phyloP scores from a whole-genome alignment of 2,888 invertebrate genomes.

The Cryptocheilus praepositus region DNA sequence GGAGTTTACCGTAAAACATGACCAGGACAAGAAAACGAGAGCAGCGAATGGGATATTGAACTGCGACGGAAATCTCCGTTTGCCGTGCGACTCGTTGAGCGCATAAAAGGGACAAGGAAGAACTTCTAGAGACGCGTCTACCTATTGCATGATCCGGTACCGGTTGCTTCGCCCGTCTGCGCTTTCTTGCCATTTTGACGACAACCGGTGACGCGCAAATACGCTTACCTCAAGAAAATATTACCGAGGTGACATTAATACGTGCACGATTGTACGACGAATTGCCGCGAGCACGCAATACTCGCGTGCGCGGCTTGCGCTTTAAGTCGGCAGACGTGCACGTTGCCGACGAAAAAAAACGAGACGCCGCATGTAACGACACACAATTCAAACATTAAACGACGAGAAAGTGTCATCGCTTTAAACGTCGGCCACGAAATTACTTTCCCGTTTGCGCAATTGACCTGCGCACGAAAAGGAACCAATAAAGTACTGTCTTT shows the following conservation, averaged over 20 bases:
- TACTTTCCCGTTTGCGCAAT: too few relatives aligned
- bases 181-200: conserved; percentile 8
- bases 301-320: conserved; percentile 1
- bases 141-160: background rate
- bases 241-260: conserved; percentile 18
- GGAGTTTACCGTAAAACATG: too few relatives aligned
- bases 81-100: background rate
- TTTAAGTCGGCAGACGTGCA: background rate
- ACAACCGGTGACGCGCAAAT: background rate
- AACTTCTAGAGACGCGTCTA: background rate
- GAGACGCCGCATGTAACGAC: too few relatives aligned
- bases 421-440: too few relatives aligned
- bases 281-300: conserved; percentile 4
- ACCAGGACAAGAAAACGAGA: too few relatives aligned
- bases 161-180: conserved; percentile 15
- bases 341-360: too few relatives aligned
- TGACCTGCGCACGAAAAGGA: too few relatives aligned
- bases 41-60: too few relatives aligned
- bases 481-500: too few relatives aligned
- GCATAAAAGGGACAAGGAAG: background rate
- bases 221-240: conserved; percentile 8
- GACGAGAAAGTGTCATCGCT: too few relatives aligned
- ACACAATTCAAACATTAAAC: too few relatives aligned
- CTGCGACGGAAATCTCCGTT: too few relatives aligned
- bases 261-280: conserved; percentile 18